Percentiles rank a stretch among this genome's conserved stretches.
Evolutionary conservation across 2,888 invertebrate genomes (phyloP).

Genomic region (Portevinia maculata): DNA sequence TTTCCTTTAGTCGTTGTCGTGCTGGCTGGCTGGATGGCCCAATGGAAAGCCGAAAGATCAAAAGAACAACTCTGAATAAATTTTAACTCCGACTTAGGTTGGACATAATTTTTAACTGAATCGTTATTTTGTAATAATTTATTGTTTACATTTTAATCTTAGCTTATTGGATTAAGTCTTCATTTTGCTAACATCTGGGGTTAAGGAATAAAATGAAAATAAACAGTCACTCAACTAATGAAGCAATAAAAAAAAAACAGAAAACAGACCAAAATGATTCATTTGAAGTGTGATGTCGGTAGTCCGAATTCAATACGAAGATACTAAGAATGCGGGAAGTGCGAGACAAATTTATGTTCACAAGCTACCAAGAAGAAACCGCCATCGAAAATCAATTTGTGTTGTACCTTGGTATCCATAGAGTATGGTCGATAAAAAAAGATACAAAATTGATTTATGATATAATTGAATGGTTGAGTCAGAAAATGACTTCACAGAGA

Average conservation of each 20-base stretch:
- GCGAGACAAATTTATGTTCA: slow-evolving; percentile 1
- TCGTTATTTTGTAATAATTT: slow-evolving; percentile 57
- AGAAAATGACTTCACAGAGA: slow-evolving; percentile 39
- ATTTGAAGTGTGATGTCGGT: no score
- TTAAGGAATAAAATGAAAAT: slow-evolving; percentile 10
- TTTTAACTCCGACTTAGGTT: slow-evolving; percentile 3
- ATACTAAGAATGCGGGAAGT: background rate
- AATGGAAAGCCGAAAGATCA: slow-evolving; percentile 21
- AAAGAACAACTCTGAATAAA: slow-evolving; percentile 43
- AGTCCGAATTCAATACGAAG: slow-evolving; percentile 14
- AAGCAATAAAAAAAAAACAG: slow-evolving; percentile 21
- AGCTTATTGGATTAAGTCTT: slow-evolving; percentile 43
- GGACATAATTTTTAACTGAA: slow-evolving; percentile 13
- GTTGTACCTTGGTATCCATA: slow-evolving; percentile 5
- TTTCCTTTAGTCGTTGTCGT: slow-evolving; percentile 23
- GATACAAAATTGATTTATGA: slow-evolving; percentile 50
- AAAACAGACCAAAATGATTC: no score
- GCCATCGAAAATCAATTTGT: slow-evolving; percentile 39
- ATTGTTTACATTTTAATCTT: slow-evolving; percentile 45
- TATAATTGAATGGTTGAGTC: slow-evolving; percentile 50
- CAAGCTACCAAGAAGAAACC: background rate
- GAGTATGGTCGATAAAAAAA: slow-evolving; percentile 10
- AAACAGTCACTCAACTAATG: background rate
- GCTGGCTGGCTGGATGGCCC: background rate
- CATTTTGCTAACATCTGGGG: slow-evolving; percentile 35